phyloP scores from a whole-genome alignment of 1,140 invertebrate genomes.

The Lasioglossum baleicum region DNA sequence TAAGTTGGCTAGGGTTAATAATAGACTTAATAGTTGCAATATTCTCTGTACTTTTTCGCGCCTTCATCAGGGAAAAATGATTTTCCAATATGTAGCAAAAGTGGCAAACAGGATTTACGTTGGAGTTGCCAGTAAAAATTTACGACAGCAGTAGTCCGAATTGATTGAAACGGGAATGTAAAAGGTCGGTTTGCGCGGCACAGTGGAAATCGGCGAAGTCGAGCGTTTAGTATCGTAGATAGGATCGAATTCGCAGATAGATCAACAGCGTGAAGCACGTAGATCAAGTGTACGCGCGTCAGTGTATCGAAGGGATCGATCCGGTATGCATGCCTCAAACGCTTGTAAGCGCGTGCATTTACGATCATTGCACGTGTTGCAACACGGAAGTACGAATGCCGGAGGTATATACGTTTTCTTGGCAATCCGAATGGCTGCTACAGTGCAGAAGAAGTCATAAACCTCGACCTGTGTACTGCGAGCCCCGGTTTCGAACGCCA shows the following conservation, averaged over 20 bases:
- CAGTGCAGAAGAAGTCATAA: constrained; percentile 32
- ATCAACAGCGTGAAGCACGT: neutral
- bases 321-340: constrained; percentile 42
- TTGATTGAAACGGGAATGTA: too few species aligned
- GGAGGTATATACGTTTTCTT: constrained; percentile 35
- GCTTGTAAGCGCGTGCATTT: constrained; percentile 45
- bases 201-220: neutral
- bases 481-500: neutral
- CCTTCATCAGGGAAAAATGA: too few species aligned
- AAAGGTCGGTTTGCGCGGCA: too few species aligned
- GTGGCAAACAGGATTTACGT: too few species aligned
- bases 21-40: too few species aligned
- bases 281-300: constrained; percentile 11
- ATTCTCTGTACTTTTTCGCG: too few species aligned
- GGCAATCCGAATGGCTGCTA: constrained; percentile 33
- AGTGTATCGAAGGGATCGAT: constrained; percentile 34
- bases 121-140: too few species aligned
- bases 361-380: constrained; percentile 50
- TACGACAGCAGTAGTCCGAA: too few species aligned
- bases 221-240: neutral
- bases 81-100: too few species aligned
- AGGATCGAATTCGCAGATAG: neutral
- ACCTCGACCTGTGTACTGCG: constrained; percentile 9
- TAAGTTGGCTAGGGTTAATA: too few species aligned
- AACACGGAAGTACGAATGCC: constrained; percentile 10